A percentile compares a stretch with the other conserved stretches of the same genome.
phyloP scores from a whole-genome alignment of 2,797 vertebrate genomes.

The Chelon auratus region DNA sequence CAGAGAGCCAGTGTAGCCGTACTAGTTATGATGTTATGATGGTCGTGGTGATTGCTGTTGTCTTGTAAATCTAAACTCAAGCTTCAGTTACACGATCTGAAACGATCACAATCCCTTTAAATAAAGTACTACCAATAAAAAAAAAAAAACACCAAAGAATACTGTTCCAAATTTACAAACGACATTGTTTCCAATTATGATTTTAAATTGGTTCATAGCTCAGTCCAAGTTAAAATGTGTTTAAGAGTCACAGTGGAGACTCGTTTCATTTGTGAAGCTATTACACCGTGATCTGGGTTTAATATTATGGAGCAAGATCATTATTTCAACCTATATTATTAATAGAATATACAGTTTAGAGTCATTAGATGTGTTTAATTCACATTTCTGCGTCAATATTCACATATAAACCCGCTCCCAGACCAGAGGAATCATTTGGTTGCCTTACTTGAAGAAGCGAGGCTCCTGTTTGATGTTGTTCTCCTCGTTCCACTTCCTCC shows the following conservation, averaged over 20 bases:
- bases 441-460: constrained; percentile 96
- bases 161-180: no score
- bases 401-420: no score
- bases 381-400: not conserved
- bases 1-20: not conserved
- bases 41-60: not conserved
- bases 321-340: not conserved
- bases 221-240: not conserved
- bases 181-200: no score
- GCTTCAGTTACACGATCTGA: no score
- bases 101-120: no score
- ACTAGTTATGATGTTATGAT: not conserved
- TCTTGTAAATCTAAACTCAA: no score
- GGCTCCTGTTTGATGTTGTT: constrained; percentile 92
- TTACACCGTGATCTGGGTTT: not conserved
- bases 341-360: not conserved
- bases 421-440: not conserved
- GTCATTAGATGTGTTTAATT: not conserved
- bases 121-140: no score
- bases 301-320: no score
- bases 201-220: not conserved
- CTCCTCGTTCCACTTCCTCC: constrained; percentile 94
- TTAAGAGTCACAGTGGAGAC: not conserved
- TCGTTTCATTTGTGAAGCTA: no score
- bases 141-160: no score